Conservation (phyloP, 2,797 vertebrate genomes). For the Galago senegalensis region DNA sequence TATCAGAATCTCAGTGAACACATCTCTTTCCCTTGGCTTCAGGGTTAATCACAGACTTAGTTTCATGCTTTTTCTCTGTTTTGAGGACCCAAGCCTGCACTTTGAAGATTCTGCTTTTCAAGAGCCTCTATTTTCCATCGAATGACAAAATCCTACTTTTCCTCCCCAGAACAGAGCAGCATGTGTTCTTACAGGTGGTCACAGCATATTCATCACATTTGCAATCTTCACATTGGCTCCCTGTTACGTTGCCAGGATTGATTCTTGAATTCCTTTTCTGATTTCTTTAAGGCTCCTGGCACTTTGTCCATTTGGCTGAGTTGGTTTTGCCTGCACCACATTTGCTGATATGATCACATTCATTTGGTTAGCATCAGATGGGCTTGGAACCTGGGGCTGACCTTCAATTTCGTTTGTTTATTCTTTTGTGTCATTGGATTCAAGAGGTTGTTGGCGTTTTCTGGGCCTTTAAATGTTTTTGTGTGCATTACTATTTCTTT, state of each 20-base stretch:
- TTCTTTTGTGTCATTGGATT: conserved; percentile 60
- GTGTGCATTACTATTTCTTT: background rate
- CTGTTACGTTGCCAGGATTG: conserved; percentile 58
- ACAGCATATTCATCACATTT: conserved; percentile 46
- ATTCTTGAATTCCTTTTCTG: conserved; percentile 67
- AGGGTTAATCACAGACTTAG: background rate
- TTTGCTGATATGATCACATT: conserved; percentile 29
- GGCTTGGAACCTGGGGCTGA: background rate
- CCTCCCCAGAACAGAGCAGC: conserved; percentile 38
- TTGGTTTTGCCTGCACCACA: conserved; percentile 39
- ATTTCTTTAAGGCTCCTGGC: conserved; percentile 65
- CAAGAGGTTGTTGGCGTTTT: conserved; percentile 44
- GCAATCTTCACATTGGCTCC: conserved; percentile 49
- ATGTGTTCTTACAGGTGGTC: conserved; percentile 69
- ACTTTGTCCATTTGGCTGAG: conserved; percentile 49
- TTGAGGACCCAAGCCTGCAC: background rate
- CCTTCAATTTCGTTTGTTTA: background rate
- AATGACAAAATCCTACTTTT: conserved; percentile 52
- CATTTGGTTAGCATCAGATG: background rate
- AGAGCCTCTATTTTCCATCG: background rate
- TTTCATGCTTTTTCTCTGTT: conserved; percentile 8
- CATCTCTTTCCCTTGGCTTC: background rate
- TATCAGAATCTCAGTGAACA: background rate
- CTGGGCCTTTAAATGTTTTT: background rate
- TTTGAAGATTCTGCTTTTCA: conserved; percentile 5